Percentiles rank a stretch among this genome's conserved stretches.
Conservation (phyloP, 2,797 vertebrate genomes). For the Tamandua tetradactyla region DNA sequence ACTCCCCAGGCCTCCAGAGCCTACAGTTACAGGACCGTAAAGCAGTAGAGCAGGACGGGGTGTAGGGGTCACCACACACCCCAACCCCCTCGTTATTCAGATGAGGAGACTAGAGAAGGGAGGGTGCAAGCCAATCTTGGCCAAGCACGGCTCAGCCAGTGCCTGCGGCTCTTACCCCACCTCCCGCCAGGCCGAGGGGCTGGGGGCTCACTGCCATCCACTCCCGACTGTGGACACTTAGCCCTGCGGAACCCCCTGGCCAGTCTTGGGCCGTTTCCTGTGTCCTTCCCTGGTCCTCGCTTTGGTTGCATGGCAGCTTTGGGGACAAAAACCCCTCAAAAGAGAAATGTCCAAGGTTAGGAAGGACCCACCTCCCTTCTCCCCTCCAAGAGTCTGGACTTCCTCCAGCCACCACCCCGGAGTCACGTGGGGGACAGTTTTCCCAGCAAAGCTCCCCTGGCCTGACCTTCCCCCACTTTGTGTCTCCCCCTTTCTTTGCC, state of each 20-base stretch:
- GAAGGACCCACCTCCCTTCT: neutral
- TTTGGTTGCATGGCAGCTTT: neutral
- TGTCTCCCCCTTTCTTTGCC: neutral
- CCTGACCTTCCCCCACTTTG: neutral
- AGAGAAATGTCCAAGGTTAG: neutral
- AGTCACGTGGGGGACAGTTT: rapidly evolving
- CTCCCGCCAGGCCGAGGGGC: too few species aligned
- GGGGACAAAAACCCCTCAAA: neutral
- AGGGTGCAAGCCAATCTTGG: neutral
- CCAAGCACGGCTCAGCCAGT: neutral
- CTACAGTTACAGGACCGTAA: neutral
- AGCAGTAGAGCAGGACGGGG: neutral
- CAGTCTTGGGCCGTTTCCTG: neutral
- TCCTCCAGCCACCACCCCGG: neutral
- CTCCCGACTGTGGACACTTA: neutral
- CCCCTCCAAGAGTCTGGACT: neutral
- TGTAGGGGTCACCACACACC: neutral
- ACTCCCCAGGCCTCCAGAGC: neutral
- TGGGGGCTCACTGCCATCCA: neutral
- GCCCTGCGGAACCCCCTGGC: neutral
- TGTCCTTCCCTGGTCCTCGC: neutral
- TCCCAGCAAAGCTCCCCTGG: neutral
- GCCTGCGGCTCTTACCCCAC: neutral
- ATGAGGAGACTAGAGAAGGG: neutral
- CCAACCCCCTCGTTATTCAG: neutral